Percentiles rank a stretch among this genome's conserved stretches.
Conservation (phyloP, 2,797 vertebrate species). For the Chaenodraco wilsoni region DNA sequence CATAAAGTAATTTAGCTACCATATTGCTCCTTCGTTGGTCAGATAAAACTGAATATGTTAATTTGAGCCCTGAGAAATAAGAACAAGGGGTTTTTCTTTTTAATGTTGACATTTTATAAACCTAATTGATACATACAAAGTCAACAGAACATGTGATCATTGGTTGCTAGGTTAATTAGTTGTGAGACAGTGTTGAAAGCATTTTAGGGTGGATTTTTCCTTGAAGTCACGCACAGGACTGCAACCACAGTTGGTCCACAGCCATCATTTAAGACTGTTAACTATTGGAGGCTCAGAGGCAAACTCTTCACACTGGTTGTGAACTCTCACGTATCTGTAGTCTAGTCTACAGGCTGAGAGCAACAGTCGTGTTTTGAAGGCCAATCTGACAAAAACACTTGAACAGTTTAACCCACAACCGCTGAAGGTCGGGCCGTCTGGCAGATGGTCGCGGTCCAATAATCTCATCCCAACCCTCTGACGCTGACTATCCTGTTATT, state of each 20-base stretch:
- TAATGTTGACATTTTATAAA: too few species aligned
- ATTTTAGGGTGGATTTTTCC: constrained; percentile 55
- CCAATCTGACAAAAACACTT: constrained; percentile 28
- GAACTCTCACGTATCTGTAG: constrained; percentile 5
- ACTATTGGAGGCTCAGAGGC: background rate
- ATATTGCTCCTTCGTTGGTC: background rate
- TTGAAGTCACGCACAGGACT: constrained; percentile 45
- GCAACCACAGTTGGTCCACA: constrained; percentile 54
- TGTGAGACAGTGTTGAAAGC: constrained; percentile 22
- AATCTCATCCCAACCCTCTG: constrained; percentile 26
- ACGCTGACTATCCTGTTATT: background rate
- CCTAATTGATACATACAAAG: background rate
- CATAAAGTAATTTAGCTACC: background rate
- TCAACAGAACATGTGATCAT: background rate
- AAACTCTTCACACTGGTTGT: constrained; percentile 10
- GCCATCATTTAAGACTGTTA: constrained; percentile 25
- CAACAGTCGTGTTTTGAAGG: constrained; percentile 15
- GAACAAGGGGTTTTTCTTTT: too few species aligned
- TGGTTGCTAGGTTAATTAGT: background rate
- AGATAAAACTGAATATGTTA: background rate
- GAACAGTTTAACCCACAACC: constrained; percentile 33
- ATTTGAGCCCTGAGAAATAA: too few species aligned
- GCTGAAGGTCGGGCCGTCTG: constrained; percentile 32
- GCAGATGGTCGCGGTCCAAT: constrained; percentile 45
- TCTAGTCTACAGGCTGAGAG: constrained; percentile 6